A percentile compares a stretch with the other conserved stretches of the same genome.
Conservation (phyloP, 2,888 invertebrate species). For the Drosophila macrospina region DNA sequence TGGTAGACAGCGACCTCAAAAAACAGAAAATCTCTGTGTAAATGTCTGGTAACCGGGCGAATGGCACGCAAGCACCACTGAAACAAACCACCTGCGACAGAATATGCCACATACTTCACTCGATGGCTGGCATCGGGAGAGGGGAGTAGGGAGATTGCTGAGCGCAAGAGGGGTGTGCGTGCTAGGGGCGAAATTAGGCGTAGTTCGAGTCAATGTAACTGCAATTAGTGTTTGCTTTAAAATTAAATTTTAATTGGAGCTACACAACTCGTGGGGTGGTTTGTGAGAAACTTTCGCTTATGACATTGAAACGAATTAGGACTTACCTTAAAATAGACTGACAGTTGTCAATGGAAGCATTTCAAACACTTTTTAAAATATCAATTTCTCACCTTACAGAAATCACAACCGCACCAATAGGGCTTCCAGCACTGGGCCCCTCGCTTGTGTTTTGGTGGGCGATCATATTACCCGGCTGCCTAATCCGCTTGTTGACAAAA, state of each 20-base stretch:
- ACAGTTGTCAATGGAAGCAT: slow-evolving; percentile 71
- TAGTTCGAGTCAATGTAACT: slow-evolving; percentile 37
- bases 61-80: slow-evolving; percentile 65
- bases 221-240: slow-evolving; percentile 73
- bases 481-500: slow-evolving; percentile 79
- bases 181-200: slow-evolving; percentile 47
- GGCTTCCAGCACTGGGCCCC: slow-evolving; percentile 57
- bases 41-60: slow-evolving; percentile 42
- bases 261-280: slow-evolving; percentile 40
- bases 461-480: slow-evolving; percentile 67
- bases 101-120: slow-evolving; percentile 15
- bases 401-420: slow-evolving; percentile 54
- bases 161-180: slow-evolving; percentile 18
- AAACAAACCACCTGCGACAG: slow-evolving; percentile 80
- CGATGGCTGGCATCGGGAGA: neutral
- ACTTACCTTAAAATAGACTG: slow-evolving; percentile 58
- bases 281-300: slow-evolving; percentile 54
- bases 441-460: slow-evolving; percentile 37
- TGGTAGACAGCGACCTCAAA: slow-evolving; percentile 55
- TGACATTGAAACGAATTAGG: neutral
- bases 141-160: slow-evolving; percentile 1
- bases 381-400: slow-evolving; percentile 66
- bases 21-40: slow-evolving; percentile 73
- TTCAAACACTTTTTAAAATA: slow-evolving; percentile 61
- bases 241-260: slow-evolving; percentile 73